phyloP scores from a whole-genome alignment of 2,888 invertebrate genomes.

The Dioctria linearis region DNA sequence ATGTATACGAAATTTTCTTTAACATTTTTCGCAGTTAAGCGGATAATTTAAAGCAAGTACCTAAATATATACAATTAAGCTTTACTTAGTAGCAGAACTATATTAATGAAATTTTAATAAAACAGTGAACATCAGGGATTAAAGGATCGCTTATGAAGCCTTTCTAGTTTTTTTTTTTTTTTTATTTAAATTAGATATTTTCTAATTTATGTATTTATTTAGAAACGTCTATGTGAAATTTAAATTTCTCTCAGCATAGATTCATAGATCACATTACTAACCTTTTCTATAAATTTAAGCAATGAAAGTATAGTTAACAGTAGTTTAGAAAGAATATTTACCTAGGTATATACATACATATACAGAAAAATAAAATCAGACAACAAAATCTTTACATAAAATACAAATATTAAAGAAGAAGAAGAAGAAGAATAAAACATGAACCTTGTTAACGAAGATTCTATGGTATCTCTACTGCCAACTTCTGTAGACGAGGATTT shows the following conservation, averaged over 20 bases:
- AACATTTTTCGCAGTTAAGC: not conserved
- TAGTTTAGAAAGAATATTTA: slow-evolving; percentile 29
- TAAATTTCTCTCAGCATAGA: not conserved
- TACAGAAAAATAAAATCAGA: slow-evolving; percentile 25
- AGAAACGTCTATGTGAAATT: no score
- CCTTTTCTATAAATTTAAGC: not conserved
- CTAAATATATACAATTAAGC: not conserved
- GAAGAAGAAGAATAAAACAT: slow-evolving; percentile 8
- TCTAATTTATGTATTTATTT: no score
- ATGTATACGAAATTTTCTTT: not conserved
- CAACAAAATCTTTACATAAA: slow-evolving; percentile 22
- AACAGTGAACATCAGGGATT: no score
- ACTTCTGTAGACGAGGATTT: slow-evolving; percentile 72
- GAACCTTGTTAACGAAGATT: slow-evolving; percentile 71
- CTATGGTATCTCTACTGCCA: slow-evolving; percentile 71
- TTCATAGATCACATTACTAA: slow-evolving; percentile 6
- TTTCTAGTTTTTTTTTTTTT: not conserved
- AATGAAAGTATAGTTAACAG: not conserved
- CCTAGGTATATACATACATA: not conserved
- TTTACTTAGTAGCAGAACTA: not conserved
- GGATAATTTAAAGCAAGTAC: not conserved
- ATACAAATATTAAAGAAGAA: slow-evolving; percentile 6
- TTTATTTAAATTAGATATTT: no score
- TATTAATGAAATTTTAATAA: not conserved
- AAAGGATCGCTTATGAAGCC: not conserved